These are phyloP conservation scores for Callinectes sapidus DNA, from an alignment of 2,888 invertebrate species.

Conservation along the genomic window DNA sequence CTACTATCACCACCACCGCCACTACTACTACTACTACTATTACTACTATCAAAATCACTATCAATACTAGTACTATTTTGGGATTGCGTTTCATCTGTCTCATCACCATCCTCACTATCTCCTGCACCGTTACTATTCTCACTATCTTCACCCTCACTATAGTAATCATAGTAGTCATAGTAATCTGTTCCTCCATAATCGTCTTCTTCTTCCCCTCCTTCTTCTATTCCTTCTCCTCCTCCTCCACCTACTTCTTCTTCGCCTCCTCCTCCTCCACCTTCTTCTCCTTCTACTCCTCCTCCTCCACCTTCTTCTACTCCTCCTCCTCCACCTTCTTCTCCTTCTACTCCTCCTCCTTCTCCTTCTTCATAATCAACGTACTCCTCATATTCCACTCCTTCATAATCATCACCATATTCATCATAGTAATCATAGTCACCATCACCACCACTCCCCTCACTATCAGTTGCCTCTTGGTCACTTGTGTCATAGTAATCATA, in stretches of 20 bases:
- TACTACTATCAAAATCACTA: not conserved
- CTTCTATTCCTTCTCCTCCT: not conserved
- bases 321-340: not conserved
- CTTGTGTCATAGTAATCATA: constrained; percentile 15
- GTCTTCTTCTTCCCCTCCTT: not conserved
- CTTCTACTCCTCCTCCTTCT: not conserved
- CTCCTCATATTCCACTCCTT: not conserved
- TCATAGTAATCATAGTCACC: not conserved
- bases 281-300: not conserved
- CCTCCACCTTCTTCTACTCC: not conserved
- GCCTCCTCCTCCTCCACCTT: not conserved
- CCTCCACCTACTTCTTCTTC: not conserved
- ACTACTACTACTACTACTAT: not conserved
- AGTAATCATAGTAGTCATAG: not conserved
- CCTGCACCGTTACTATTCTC: not conserved
- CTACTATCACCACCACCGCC: not conserved
- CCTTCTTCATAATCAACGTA: not conserved
- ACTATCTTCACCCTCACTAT: not conserved
- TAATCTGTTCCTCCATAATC: not conserved
- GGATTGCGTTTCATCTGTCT: not conserved
- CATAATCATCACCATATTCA: not conserved
- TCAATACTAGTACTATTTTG: not conserved
- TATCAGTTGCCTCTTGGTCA: not conserved
- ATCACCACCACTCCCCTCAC: not conserved
- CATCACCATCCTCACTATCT: constrained; percentile 3